Evolutionary conservation across 2,113 vertebrate species (phyloP).

Genomic region (Carollia perspicillata): DNA sequence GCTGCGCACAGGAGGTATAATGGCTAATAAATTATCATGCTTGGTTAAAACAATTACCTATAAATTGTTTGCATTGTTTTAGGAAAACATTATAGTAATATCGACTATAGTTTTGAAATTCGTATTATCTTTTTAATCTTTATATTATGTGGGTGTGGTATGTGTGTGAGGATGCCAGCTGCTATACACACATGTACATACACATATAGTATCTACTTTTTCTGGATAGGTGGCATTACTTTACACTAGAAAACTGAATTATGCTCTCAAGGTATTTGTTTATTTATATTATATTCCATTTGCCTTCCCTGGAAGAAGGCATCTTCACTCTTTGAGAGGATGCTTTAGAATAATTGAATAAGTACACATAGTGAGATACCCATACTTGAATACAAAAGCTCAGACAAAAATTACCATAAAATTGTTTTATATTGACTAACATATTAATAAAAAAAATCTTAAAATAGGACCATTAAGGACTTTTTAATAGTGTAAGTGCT

Average conservation of each 20-base stretch:
- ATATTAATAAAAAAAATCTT: neutral
- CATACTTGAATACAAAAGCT: neutral
- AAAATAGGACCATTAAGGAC: neutral
- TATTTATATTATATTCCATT: neutral
- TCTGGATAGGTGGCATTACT: neutral
- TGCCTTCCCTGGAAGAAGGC: neutral
- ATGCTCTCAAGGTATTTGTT: neutral
- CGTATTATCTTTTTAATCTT: conserved; percentile 19
- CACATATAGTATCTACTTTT: neutral
- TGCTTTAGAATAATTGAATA: neutral
- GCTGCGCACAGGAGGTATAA: conserved; percentile 84
- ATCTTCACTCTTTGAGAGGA: neutral
- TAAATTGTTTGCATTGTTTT: neutral
- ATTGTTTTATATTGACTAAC: conserved; percentile 19
- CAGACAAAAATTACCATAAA: neutral
- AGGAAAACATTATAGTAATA: neutral
- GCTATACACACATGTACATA: neutral
- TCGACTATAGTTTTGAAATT: neutral
- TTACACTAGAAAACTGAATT: neutral
- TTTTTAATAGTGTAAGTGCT: neutral
- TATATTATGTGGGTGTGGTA: neutral
- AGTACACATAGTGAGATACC: neutral
- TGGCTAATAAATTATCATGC: conserved; percentile 34
- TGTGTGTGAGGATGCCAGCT: neutral
- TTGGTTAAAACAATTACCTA: conserved; percentile 33